Evolutionary conservation across 2,888 invertebrate species (phyloP).

Genomic region (Pasiphila rectangulata): DNA sequence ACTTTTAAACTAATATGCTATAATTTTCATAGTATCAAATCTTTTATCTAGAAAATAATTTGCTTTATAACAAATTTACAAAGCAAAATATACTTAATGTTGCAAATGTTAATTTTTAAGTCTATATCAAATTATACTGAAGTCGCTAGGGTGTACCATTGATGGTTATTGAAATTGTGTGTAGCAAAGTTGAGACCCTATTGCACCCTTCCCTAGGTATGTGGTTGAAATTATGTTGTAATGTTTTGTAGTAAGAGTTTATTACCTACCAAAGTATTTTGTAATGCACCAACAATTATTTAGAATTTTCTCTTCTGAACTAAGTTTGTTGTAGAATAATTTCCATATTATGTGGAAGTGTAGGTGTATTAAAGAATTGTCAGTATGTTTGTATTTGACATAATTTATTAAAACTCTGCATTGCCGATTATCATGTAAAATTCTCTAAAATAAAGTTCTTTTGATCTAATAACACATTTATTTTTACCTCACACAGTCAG

Average conservation of each 20-base stretch:
- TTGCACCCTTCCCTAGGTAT: conserved; percentile 60
- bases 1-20: conserved; percentile 40
- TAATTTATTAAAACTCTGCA: conserved; percentile 78
- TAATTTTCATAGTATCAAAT: conserved; percentile 37
- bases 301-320: conserved; percentile 62
- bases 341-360: conserved; percentile 65
- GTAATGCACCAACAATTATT: conserved; percentile 63
- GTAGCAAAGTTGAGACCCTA: conserved; percentile 53
- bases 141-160: conserved; percentile 53
- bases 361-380: conserved; percentile 73
- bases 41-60: conserved; percentile 28
- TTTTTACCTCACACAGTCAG: conserved; percentile 11
- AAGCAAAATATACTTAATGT: conserved; percentile 32
- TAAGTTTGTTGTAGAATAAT: conserved; percentile 72
- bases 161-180: conserved; percentile 48
- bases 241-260: conserved; percentile 50
- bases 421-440: conserved; percentile 80
- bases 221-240: conserved; percentile 59
- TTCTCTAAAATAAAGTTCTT: conserved; percentile 81
- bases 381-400: conserved; percentile 75
- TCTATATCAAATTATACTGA: conserved; percentile 37
- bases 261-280: conserved; percentile 50
- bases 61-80: conserved; percentile 32
- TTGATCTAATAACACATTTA: conserved; percentile 64
- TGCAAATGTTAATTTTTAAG: conserved; percentile 34